These are phyloP conservation scores for Anastrepha obliqua DNA, from an alignment of 1,140 invertebrate species.

Conservation along the genomic window DNA sequence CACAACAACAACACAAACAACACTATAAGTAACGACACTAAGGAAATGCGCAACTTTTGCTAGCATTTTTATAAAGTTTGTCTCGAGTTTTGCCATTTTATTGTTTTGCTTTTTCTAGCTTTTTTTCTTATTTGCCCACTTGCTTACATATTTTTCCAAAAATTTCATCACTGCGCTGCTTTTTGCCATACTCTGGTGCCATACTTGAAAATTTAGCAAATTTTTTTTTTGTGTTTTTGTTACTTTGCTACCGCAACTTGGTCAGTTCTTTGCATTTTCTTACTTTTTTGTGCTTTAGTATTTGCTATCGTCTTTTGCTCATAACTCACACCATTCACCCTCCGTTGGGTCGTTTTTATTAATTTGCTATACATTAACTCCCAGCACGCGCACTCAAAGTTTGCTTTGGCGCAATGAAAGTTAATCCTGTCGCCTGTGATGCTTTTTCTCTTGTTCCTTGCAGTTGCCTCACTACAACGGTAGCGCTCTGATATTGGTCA, in stretches of 20 bases:
- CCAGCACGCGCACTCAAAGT: conserved; percentile 27
- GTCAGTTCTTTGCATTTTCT: not conserved
- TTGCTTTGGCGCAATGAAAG: not conserved
- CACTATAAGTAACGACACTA: not conserved
- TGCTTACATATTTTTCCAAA: not conserved
- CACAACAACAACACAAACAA: conserved; percentile 4
- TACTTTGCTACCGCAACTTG: not conserved
- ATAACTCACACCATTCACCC: not conserved
- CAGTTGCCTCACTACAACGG: not conserved
- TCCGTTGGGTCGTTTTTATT: not conserved
- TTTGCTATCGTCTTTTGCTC: not conserved
- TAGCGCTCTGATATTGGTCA: not conserved
- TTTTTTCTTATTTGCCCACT: not conserved
- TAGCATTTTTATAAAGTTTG: conserved; percentile 18
- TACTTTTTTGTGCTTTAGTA: not conserved
- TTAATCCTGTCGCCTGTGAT: conserved; percentile 1
- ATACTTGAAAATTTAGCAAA: not conserved
- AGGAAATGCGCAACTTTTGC: conserved; percentile 29
- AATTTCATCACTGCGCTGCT: not conserved
- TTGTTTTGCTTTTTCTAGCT: not conserved
- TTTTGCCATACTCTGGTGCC: not conserved
- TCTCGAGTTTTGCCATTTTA: not conserved
- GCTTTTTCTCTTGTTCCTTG: not conserved
- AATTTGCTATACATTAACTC: conserved; percentile 49
- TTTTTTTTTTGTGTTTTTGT: not conserved